Conservation (phyloP, 53 echinoderm and acorn worm species). For the Holothuria leucospilota region DNA sequence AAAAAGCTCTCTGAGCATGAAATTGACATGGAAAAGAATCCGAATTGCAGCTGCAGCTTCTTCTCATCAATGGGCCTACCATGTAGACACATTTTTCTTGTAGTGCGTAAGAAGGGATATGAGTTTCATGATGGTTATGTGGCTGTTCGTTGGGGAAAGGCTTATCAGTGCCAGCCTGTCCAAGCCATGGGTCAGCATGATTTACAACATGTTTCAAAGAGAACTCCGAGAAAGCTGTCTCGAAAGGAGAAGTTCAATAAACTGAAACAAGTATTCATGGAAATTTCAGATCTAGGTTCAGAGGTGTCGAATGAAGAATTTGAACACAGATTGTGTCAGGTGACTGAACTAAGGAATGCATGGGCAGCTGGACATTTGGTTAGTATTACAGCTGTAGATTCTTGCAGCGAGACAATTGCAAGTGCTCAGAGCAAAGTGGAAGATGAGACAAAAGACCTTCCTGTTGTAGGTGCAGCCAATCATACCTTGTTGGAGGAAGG, state of each 20-base stretch:
- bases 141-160: slow-evolving; percentile 5
- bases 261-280: background rate
- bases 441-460: no score
- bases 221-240: background rate
- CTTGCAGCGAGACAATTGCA: no score
- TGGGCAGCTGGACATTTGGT: background rate
- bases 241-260: background rate
- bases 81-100: background rate
- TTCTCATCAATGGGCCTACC: slow-evolving; percentile 13
- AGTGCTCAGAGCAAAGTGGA: no score
- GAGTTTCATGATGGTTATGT: background rate
- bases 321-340: background rate
- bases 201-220: background rate
- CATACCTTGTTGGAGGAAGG: no score
- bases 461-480: no score
- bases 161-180: background rate
- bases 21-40: no score
- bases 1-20: no score
- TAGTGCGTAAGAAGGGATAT: background rate
- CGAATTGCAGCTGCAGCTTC: slow-evolving; percentile 3
- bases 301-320: background rate
- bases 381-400: no score
- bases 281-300: background rate
- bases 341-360: slow-evolving; percentile 1
- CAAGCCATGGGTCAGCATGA: background rate